Base-by-base conservation (phyloP, 2,888 invertebrate species). In the Muschampia plurimacula region DNA sequence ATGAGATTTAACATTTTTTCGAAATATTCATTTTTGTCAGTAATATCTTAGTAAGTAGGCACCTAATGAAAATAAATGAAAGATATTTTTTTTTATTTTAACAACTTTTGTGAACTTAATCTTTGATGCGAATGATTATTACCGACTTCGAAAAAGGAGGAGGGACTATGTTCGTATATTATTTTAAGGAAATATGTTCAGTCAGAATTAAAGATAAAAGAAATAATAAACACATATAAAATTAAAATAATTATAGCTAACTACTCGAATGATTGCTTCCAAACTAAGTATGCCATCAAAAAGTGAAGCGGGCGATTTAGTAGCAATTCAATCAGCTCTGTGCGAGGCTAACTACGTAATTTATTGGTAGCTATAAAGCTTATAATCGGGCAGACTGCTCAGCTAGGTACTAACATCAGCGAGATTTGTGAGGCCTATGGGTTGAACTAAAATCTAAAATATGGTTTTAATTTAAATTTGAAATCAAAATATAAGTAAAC, bases 271-370 rank as follows among this genome's bases (percentile, higher is more conserved):
- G 55, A 36, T 60, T 39, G 59, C 13, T 59, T 22, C 13, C 65
- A 36, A 59, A 41, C 13, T 69, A 44, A 63, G 28, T 72, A 60
- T 49, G 71, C 28, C 52, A 60, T 72, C 71, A 72, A 67, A 66
- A 66, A 72, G 60, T 66, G 22, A 67, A 67, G 52, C 41, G 39
- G 66, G 60, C 52, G 41, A 62, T 72, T 72, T 71, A 60, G 59
- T 71, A 66, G 71, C 71, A 66, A 70, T 71, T 72, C 60, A 60
- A 72, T 67, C 66, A 67, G 59, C n/a, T 66, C 60, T 66, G 60
- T 66, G 60, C 15, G 66, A 59, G 63, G 66, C 71, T 71, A 66
- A 71, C 71, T 71, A 71, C 66, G 41, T 71, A 71, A 71, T 71
- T 71, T 71, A 71, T 71, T 66, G 49, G 52, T 12, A 66, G 22